Evolutionary conservation across 53 echinoderm and acorn worm genomes (phyloP).

Genomic region (Paracentrotus lividus): DNA sequence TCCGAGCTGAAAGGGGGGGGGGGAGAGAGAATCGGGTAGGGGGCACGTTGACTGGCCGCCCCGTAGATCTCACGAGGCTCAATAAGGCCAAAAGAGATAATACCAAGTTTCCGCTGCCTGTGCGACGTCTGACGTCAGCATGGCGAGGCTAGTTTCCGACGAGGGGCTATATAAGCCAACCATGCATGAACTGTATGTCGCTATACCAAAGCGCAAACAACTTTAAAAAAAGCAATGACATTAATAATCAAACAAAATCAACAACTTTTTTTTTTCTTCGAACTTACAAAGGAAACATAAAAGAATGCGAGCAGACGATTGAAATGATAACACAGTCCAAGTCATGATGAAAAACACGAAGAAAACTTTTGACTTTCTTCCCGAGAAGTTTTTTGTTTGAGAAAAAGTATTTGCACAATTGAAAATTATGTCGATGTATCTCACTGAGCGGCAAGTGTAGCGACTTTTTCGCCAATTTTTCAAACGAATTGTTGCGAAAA

Average conservation of each 20-base stretch:
- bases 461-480: too few species aligned
- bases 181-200: neutral
- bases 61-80: constrained; percentile 32
- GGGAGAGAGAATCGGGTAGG: neutral
- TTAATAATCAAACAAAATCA: neutral
- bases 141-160: constrained; percentile 66
- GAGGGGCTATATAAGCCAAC: neutral
- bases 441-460: too few species aligned
- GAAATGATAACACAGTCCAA: too few species aligned
- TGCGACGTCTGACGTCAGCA: constrained; percentile 53
- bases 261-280: neutral
- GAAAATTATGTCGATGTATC: too few species aligned
- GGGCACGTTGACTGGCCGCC: neutral
- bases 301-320: neutral
- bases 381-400: too few species aligned
- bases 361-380: too few species aligned
- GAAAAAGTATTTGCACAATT: too few species aligned
- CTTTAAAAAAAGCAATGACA: neutral
- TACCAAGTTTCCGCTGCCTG: constrained; percentile 65
- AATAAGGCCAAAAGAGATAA: constrained; percentile 65
- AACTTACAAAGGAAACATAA: neutral
- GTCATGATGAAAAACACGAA: too few species aligned
- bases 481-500: too few species aligned
- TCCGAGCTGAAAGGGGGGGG: neutral
- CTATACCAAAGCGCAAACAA: neutral